Evolutionary conservation across 2,113 vertebrate species (phyloP).

Genomic region (Crocuta crocuta): DNA sequence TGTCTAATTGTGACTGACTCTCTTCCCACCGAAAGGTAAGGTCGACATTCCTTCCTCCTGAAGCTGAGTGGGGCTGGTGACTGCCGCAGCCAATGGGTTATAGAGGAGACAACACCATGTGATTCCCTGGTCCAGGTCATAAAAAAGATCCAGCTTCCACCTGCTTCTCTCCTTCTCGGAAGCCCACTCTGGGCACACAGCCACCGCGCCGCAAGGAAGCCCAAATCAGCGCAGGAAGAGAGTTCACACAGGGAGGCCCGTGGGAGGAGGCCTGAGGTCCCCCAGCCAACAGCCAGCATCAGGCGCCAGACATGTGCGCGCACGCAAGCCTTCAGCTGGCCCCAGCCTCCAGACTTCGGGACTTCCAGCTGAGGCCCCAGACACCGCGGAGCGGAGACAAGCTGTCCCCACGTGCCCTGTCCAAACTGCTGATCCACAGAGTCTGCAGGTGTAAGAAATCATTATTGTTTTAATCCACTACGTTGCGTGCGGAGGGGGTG

Average conservation of each 20-base stretch:
- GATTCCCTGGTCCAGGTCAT: neutral
- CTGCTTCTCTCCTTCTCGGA: neutral
- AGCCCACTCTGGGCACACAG: neutral
- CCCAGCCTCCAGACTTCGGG: neutral
- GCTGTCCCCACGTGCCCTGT: neutral
- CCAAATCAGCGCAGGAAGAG: neutral
- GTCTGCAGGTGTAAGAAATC: neutral
- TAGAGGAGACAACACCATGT: neutral
- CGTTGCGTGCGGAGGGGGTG: neutral
- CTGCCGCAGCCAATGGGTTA: neutral
- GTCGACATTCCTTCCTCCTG: neutral
- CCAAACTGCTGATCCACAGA: conserved; percentile 13
- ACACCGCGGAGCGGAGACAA: neutral
- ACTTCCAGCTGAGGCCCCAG: neutral
- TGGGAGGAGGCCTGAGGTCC: neutral
- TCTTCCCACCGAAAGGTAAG: neutral
- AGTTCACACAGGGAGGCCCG: neutral
- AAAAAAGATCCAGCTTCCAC: neutral
- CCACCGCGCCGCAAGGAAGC: neutral
- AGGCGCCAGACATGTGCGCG: neutral
- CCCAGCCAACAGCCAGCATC: neutral
- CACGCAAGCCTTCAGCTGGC: neutral
- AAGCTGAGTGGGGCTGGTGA: neutral
- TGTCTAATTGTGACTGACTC: neutral
- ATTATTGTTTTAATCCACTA: neutral